Base-by-base conservation (phyloP, 2,113 vertebrate species). In the Neopipo cinnamomea region DNA sequence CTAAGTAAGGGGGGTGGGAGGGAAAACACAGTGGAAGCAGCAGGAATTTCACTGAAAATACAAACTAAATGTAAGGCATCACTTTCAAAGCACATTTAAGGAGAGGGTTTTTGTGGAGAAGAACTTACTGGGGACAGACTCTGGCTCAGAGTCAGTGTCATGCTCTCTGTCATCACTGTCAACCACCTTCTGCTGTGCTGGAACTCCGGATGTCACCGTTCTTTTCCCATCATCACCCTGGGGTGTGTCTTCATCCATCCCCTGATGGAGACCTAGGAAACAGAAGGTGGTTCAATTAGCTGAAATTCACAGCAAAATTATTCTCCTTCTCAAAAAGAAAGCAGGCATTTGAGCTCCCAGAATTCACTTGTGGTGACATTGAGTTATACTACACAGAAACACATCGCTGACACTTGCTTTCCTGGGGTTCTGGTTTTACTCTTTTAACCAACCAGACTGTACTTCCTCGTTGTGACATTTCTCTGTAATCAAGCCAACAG, bases 241-340 rank as follows among this genome's bases (percentile, higher is more conserved):
- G 23, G 11, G 17, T 15, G 50, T 8, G 0, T 94, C 92, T 31
- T 97, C 98, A 79, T 96, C 82, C 19, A 91, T 95, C 87, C 98
- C 98, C 83, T 94, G 88, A 95, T 98, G 96, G n/a, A 98, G 92
- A 44, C 97, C 98, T 99, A 66, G 24, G 85, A 63, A 74, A 83
- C 5, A 89, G 24, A 72, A 25, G n/a, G 12, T 19, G 17, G 11
- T 41, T 68, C 44, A 35, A 50, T 49, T 31, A 63, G 37, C 35
- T 75, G 11, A 62, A 88, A 74, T 50, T 62, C 67, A 50, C 16
- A 83, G 28, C 28, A 62, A 35, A 55, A 18, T 31, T 58, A 3
- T 33, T 58, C 17, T 53, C 27, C 14, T 67, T 22, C 21, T 71
- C 37, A 78, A 79, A 52, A 82, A 59, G 24, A 3, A 67, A 71